phyloP scores from a whole-genome alignment of 2,797 vertebrate genomes.

The Xiphorhynchus erythropygius region DNA sequence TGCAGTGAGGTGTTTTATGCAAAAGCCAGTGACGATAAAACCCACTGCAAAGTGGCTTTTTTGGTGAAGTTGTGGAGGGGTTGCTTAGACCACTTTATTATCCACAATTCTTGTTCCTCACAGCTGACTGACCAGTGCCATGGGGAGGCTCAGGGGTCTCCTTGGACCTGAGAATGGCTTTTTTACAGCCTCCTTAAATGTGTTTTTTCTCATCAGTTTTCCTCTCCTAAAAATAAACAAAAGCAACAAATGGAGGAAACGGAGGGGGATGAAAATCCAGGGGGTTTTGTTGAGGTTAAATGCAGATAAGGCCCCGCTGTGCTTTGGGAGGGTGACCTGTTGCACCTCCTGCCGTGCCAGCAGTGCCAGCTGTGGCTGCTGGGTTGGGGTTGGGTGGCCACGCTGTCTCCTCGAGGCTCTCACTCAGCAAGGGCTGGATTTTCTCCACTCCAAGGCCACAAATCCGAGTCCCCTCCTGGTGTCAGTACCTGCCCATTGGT shows the following conservation, averaged over 20 bases:
- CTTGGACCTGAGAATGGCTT: background rate
- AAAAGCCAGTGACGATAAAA: background rate
- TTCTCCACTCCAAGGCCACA: rapidly evolving
- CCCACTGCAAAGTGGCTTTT: background rate
- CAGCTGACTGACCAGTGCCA: background rate
- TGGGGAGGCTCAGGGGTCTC: background rate
- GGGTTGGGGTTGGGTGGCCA: rapidly evolving
- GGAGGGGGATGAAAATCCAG: rapidly evolving
- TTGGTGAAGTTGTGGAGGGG: background rate
- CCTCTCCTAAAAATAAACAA: background rate
- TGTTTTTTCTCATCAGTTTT: background rate
- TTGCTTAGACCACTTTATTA: background rate
- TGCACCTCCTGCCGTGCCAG: background rate
- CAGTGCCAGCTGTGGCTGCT: background rate
- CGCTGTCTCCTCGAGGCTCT: rapidly evolving
- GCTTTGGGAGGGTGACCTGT: rapidly evolving
- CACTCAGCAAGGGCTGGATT: rapidly evolving
- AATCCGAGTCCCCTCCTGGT: rapidly evolving
- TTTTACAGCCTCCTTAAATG: background rate
- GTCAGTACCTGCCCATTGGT: rapidly evolving
- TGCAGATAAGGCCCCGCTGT: rapidly evolving
- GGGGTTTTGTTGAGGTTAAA: background rate
- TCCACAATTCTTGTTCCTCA: background rate
- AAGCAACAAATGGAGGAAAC: rapidly evolving
- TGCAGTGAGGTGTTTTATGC: background rate